These are phyloP conservation scores for Gryllus longicercus DNA, from an alignment of 2,888 invertebrate genomes.

Conservation along the genomic window DNA sequence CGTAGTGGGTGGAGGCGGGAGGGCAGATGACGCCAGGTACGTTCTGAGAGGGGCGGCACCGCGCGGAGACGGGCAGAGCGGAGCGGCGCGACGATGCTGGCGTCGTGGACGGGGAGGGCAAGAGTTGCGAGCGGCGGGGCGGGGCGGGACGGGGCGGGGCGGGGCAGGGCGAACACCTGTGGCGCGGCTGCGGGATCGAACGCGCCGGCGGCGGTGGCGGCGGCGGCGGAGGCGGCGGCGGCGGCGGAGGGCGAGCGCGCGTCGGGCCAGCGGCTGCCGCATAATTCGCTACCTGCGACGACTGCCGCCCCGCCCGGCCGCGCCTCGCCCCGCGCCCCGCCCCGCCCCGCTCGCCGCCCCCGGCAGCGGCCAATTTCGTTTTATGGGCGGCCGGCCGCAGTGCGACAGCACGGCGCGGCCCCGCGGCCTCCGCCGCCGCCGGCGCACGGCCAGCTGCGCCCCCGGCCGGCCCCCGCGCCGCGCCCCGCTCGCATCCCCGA, in stretches of 20 bases:
- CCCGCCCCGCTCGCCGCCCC: neutral
- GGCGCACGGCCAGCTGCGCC: no score
- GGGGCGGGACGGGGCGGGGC: neutral
- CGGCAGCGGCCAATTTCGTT: conserved; percentile 17
- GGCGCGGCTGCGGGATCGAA: conserved; percentile 2
- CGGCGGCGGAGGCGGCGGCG: neutral
- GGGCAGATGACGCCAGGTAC: no score
- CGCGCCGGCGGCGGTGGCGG: neutral
- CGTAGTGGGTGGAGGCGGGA: no score
- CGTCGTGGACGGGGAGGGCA: neutral
- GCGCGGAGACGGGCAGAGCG: neutral
- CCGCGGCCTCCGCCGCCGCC: no score
- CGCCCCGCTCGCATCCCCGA: no score
- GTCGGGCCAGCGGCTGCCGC: neutral
- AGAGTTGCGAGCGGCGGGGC: neutral
- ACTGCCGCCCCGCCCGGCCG: neutral
- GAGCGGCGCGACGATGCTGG: neutral
- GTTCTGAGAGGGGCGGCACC: neutral
- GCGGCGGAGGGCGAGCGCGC: neutral
- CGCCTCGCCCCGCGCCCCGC: no score
- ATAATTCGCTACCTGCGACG: neutral
- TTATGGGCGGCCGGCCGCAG: neutral
- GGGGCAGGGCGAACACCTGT: neutral
- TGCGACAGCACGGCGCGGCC: neutral
- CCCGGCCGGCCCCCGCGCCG: no score